Conservation (phyloP, 1,140 invertebrate genomes). For the Tetramorium simillimum region DNA sequence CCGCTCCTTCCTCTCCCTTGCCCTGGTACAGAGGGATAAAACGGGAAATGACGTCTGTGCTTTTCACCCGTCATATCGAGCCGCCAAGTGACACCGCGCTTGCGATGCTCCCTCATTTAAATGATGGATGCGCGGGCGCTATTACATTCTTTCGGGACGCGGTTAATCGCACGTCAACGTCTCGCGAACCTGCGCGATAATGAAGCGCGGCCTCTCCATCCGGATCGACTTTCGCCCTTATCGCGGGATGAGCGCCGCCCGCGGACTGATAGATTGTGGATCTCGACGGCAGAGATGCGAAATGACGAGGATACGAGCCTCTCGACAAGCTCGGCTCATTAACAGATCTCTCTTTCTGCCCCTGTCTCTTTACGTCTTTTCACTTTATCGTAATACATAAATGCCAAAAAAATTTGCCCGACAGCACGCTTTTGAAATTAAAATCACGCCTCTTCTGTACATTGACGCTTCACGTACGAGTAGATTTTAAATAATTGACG, state of each 20-base stretch:
- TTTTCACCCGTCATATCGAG: slow-evolving; percentile 10
- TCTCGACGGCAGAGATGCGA: background rate
- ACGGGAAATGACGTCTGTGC: slow-evolving; percentile 13
- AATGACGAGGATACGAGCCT: background rate
- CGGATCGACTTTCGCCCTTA: background rate
- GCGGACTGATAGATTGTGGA: background rate
- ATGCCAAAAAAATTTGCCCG: background rate
- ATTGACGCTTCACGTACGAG: background rate
- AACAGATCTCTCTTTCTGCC: background rate
- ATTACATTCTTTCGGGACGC: slow-evolving; percentile 11
- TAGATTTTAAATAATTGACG: background rate
- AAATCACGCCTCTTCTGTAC: background rate
- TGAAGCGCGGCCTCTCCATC: slow-evolving; percentile 5
- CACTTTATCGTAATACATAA: background rate
- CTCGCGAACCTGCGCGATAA: slow-evolving; percentile 5
- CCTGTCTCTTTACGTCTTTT: background rate
- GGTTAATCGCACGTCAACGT: slow-evolving; percentile 46
- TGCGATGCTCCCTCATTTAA: slow-evolving; percentile 21
- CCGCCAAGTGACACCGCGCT: background rate
- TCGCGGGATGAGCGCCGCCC: background rate
- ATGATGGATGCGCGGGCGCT: slow-evolving; percentile 14
- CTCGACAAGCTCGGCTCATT: background rate
- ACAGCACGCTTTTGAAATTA: background rate
- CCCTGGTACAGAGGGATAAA: background rate
- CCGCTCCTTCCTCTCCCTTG: background rate